phyloP scores from a whole-genome alignment of 2,113 vertebrate genomes.

The Neopipo cinnamomea region DNA sequence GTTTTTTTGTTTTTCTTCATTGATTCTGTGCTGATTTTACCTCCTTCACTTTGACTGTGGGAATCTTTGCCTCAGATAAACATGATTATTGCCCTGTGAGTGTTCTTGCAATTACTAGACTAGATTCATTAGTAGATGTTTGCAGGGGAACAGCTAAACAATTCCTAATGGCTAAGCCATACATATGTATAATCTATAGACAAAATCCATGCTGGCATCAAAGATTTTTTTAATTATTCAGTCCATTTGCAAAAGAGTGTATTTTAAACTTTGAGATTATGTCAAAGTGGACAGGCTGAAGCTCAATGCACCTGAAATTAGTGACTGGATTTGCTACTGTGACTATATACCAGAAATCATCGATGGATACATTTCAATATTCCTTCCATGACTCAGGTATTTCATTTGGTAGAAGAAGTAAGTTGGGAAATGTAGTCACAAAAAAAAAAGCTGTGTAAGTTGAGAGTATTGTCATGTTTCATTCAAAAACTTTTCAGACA shows the following conservation, averaged over 20 bases:
- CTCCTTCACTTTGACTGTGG: not conserved
- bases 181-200: not conserved
- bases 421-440: not conserved
- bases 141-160: not conserved
- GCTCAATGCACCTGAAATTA: not conserved
- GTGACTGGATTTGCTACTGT: not conserved
- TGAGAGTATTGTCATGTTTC: not conserved
- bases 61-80: not conserved
- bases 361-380: not conserved
- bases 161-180: not conserved
- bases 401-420: not conserved
- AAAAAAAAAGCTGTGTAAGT: not conserved
- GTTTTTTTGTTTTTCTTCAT: not conserved
- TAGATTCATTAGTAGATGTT: not conserved
- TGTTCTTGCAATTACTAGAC: not conserved
- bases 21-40: not conserved
- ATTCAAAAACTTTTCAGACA: not conserved
- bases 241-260: not conserved
- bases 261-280: not conserved
- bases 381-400: not conserved
- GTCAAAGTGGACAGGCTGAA: not conserved
- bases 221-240: not conserved
- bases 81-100: not conserved
- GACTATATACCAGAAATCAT: not conserved
- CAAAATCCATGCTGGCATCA: not conserved